phyloP scores from a whole-genome alignment of 2,888 invertebrate species.

The Oscheius sp. region DNA sequence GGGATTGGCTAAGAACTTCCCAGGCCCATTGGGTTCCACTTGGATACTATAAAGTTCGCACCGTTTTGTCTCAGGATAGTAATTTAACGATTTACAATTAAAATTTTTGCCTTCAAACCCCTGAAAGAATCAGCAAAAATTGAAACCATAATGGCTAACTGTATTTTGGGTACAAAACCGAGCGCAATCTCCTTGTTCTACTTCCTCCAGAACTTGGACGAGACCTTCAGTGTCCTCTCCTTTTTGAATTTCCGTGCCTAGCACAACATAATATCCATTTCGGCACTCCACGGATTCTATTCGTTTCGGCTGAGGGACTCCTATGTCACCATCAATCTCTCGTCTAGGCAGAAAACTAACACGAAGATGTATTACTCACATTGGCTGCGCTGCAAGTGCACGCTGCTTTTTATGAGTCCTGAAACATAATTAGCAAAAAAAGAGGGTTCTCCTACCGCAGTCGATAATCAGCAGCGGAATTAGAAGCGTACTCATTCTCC shows the following conservation, averaged over 20 bases:
- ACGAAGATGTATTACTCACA: background rate
- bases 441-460: background rate
- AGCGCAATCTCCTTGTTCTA: slow-evolving; percentile 67
- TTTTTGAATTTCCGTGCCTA: slow-evolving; percentile 68
- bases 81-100: slow-evolving; percentile 68
- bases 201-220: slow-evolving; percentile 54
- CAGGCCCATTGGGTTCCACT: slow-evolving; percentile 70
- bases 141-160: slow-evolving; percentile 50
- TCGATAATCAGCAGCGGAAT: background rate
- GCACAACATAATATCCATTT: slow-evolving; percentile 68
- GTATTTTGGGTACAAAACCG: slow-evolving; percentile 60
- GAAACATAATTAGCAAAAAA: background rate
- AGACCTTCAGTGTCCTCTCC: slow-evolving; percentile 41
- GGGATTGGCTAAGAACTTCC: slow-evolving; percentile 66
- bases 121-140: slow-evolving; percentile 35
- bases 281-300: background rate
- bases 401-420: background rate
- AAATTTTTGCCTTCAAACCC: slow-evolving; percentile 60
- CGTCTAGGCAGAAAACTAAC: background rate
- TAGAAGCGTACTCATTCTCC: background rate
- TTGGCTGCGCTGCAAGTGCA: slow-evolving; percentile 16
- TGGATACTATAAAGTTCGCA: slow-evolving; percentile 65
- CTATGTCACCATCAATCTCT: slow-evolving; percentile 27
- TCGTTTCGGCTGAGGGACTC: background rate
- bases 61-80: slow-evolving; percentile 58